phyloP scores from a whole-genome alignment of 2,113 vertebrate species.

The Gasterosteus nipponicus region DNA sequence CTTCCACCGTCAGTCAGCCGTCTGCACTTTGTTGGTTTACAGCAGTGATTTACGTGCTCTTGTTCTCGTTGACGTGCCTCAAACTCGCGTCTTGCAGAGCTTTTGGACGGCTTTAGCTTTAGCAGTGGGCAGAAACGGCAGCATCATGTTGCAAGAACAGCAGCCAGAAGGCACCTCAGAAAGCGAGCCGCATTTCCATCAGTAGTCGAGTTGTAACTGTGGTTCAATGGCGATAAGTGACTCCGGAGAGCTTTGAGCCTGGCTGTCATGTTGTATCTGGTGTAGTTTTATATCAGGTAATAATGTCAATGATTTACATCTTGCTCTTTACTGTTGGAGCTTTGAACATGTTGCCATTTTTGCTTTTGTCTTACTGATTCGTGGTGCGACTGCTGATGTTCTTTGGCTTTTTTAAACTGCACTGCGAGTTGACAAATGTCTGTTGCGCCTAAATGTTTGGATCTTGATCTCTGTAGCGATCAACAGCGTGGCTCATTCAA shows the following conservation, averaged over 20 bases:
- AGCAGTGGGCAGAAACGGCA: not conserved
- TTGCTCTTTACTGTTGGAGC: not conserved
- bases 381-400: not conserved
- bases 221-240: conserved; percentile 46
- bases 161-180: conserved; percentile 2
- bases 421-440: not conserved
- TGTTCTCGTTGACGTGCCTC: not conserved
- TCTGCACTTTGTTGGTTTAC: conserved; percentile 12
- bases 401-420: not conserved
- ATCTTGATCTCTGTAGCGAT: not conserved
- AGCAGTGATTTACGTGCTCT: conserved; percentile 4
- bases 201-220: conserved; percentile 38
- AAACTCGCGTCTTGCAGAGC: not conserved
- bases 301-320: not conserved
- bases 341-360: not conserved
- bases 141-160: conserved; percentile 40
- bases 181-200: conserved; percentile 38
- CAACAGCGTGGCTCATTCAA: not conserved
- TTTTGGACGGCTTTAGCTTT: conserved; percentile 1
- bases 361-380: not conserved
- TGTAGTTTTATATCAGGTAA: conserved; percentile 5
- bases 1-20: not conserved
- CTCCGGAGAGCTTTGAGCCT: conserved; percentile 4
- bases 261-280: conserved; percentile 4
- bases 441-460: not conserved